phyloP scores from a whole-genome alignment of 1,140 invertebrate species.

The Eriocheir sinensis region DNA sequence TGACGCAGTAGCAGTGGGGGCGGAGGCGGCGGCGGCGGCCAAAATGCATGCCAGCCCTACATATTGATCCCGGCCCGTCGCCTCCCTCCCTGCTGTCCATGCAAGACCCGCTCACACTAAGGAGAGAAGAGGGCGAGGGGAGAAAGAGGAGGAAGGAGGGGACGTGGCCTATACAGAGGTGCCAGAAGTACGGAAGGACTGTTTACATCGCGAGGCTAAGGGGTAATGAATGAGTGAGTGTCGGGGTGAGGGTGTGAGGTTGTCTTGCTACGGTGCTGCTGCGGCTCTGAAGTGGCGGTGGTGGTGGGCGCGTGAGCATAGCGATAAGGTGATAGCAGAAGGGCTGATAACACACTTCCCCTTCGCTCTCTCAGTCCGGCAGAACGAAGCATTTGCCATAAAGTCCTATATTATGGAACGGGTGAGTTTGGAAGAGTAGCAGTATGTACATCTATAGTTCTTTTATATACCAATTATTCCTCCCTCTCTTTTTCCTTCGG shows the following conservation, averaged over 20 bases:
- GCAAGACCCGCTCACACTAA: conserved; percentile 30
- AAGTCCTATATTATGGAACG: too few species aligned
- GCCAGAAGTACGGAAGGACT: background rate
- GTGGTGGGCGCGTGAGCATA: background rate
- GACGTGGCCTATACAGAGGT: background rate
- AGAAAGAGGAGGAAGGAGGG: too few species aligned
- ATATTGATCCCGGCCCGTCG: conserved; percentile 46
- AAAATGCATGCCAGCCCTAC: conserved; percentile 53
- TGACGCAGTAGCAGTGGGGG: background rate
- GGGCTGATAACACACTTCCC: background rate
- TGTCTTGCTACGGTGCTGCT: background rate
- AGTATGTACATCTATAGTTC: too few species aligned
- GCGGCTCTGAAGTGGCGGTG: background rate
- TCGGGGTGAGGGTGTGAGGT: background rate
- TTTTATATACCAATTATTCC: too few species aligned
- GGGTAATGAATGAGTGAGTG: background rate
- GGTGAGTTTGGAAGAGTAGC: too few species aligned
- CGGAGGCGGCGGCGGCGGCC: background rate
- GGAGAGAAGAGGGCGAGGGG: too few species aligned
- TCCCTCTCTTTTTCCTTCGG: too few species aligned
- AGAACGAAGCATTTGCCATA: too few species aligned
- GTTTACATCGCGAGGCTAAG: background rate
- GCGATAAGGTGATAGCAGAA: background rate
- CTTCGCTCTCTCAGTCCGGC: background rate
- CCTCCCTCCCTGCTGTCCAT: conserved; percentile 26